Percentiles rank a stretch among this genome's conserved stretches.
phyloP scores from a whole-genome alignment of 2,888 invertebrate genomes.

The Acronicta psi region DNA sequence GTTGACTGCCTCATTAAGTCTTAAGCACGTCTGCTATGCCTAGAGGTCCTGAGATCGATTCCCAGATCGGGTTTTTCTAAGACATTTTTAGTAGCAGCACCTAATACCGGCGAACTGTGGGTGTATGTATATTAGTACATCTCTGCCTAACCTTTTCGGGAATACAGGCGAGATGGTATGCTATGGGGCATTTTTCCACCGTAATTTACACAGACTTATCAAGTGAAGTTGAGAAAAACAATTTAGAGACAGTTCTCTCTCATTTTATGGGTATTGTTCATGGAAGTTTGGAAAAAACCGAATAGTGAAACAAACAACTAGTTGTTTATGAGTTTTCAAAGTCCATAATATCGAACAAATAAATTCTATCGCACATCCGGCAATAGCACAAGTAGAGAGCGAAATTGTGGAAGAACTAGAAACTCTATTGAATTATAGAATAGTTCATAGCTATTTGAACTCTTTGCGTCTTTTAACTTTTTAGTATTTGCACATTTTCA shows the following conservation, averaged over 20 bases:
- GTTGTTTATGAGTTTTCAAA: conserved; percentile 62
- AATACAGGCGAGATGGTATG: too few relatives aligned
- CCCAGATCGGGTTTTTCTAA: too few relatives aligned
- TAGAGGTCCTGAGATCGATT: too few relatives aligned
- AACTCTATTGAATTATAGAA: conserved; percentile 30
- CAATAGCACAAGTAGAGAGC: conserved; percentile 31
- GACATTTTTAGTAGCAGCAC: too few relatives aligned
- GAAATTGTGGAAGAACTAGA: conserved; percentile 29
- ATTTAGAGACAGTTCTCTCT: conserved; percentile 38
- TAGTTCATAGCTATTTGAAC: conserved; percentile 6
- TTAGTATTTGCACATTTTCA: conserved; percentile 7
- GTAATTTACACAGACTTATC: conserved; percentile 15
- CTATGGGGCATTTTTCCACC: conserved; percentile 22
- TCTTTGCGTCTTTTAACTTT: conserved; percentile 3
- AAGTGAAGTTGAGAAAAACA: conserved; percentile 34
- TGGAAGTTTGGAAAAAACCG: conserved; percentile 38
- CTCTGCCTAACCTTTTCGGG: too few relatives aligned
- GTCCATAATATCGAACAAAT: conserved; percentile 58
- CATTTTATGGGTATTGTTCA: conserved; percentile 49
- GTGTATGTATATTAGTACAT: too few relatives aligned
- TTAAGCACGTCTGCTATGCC: too few relatives aligned
- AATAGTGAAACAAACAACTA: conserved; percentile 57
- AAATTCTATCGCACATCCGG: conserved; percentile 51
- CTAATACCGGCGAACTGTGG: too few relatives aligned
- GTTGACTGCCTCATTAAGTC: too few relatives aligned